Percentiles rank a stretch among this genome's conserved stretches.
Evolutionary conservation across 2,888 invertebrate genomes (phyloP).

Genomic region (Catocala nupta): DNA sequence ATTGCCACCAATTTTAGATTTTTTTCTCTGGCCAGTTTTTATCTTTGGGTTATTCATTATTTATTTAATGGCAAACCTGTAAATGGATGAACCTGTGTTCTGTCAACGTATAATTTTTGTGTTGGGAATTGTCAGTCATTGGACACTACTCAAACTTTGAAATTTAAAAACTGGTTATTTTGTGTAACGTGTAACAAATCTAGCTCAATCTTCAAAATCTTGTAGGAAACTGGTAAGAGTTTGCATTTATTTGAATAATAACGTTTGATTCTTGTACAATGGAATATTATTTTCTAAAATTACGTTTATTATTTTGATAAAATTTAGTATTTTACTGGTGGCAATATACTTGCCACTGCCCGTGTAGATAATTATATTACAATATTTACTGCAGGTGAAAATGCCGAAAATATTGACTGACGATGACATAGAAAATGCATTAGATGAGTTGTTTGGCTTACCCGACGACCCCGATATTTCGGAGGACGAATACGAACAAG

Average conservation of each 20-base stretch:
- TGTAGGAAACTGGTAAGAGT: conserved; percentile 12
- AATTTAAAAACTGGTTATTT: conserved; percentile 5
- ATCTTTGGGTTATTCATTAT: not conserved
- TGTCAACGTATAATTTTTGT: not conserved
- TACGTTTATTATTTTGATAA: conserved; percentile 8
- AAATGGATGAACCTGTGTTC: too few species aligned
- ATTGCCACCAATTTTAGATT: conserved; percentile 9
- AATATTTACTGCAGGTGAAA: conserved; percentile 13
- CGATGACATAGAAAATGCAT: conserved; percentile 5
- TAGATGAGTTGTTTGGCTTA: conserved; percentile 6
- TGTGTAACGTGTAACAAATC: not conserved
- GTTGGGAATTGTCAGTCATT: conserved; percentile 5
- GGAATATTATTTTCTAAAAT: conserved; percentile 2
- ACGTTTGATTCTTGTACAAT: not conserved
- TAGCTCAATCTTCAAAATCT: conserved; percentile 9
- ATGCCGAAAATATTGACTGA: conserved; percentile 8
- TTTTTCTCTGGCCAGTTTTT: not conserved
- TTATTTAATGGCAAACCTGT: too few species aligned
- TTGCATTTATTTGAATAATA: conserved; percentile 8
- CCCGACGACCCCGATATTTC: conserved; percentile 19
- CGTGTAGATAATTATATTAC: not conserved
- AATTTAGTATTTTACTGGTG: conserved; percentile 9
- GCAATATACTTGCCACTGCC: conserved; percentile 24
- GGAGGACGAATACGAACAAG: conserved; percentile 14
- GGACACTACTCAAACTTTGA: not conserved